A percentile compares a stretch with the other conserved stretches of the same genome.
Conservation (phyloP, 2,113 vertebrate genomes). For the Cyanistes caeruleus region DNA sequence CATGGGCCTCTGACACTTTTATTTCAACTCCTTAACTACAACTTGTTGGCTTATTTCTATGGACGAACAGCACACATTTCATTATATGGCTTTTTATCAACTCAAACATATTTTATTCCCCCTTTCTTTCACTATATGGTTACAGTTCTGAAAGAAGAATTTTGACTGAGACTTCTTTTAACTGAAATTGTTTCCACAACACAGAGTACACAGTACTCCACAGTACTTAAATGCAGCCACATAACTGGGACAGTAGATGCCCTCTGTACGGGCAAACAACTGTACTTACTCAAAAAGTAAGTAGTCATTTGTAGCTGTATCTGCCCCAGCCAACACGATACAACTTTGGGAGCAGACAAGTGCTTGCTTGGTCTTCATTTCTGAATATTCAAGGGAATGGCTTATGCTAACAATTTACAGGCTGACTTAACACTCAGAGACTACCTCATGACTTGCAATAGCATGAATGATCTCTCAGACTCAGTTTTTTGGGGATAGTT, state of each 20-base stretch:
- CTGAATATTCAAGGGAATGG: not conserved
- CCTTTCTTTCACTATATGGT: not conserved
- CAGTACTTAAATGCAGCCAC: not conserved
- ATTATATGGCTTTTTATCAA: not conserved
- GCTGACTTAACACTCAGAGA: not conserved
- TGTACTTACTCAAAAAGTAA: not conserved
- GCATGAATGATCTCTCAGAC: not conserved
- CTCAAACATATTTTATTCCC: not conserved
- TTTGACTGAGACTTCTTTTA: not conserved
- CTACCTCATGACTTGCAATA: not conserved
- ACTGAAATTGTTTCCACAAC: not conserved
- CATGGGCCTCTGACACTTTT: not conserved
- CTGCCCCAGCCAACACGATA: not conserved
- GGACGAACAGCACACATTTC: not conserved
- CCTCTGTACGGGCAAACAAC: not conserved
- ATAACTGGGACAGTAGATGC: not conserved
- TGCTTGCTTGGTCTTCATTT: not conserved
- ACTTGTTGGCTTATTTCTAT: not conserved
- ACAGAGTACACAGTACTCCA: not conserved
- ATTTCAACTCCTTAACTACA: not conserved
- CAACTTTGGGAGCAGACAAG: not conserved
- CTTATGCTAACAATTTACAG: not conserved
- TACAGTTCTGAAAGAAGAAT: not conserved
- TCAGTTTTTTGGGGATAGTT: not conserved
- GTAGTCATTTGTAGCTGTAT: not conserved